Conservation (phyloP, 2,797 vertebrate species). For the Sciurus carolinensis region DNA sequence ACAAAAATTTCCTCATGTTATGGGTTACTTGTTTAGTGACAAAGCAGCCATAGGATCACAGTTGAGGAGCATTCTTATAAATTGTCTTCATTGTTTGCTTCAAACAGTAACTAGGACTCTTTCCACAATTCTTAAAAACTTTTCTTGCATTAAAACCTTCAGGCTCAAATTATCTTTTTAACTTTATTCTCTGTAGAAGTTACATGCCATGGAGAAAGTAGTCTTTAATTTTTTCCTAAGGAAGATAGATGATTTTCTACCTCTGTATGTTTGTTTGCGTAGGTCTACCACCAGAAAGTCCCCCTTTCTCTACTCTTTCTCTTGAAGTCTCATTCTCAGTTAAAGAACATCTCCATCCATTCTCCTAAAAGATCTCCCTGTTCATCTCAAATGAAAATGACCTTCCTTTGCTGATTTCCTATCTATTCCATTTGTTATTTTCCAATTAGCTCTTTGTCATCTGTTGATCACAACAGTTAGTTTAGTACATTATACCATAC, state of each 20-base stretch:
- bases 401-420: background rate
- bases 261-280: background rate
- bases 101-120: background rate
- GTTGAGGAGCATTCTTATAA: background rate
- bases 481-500: background rate
- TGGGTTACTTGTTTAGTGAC: background rate
- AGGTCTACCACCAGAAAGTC: background rate
- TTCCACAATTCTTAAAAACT: background rate
- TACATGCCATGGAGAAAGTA: background rate
- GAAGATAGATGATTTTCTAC: background rate
- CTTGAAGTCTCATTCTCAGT: background rate
- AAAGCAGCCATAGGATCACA: background rate
- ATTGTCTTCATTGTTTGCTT: background rate
- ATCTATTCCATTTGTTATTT: background rate
- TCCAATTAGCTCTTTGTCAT: background rate
- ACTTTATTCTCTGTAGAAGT: background rate
- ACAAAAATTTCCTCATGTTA: background rate
- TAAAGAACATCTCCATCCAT: background rate
- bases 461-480: background rate
- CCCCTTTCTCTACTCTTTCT: background rate
- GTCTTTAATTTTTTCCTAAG: background rate
- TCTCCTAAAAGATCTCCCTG: background rate
- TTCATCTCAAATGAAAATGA: background rate
- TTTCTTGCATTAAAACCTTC: background rate
- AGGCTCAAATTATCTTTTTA: background rate